Percentiles rank a stretch among this genome's conserved stretches.
Conservation (phyloP, 2,797 vertebrate species). For the Microtus californicus region DNA sequence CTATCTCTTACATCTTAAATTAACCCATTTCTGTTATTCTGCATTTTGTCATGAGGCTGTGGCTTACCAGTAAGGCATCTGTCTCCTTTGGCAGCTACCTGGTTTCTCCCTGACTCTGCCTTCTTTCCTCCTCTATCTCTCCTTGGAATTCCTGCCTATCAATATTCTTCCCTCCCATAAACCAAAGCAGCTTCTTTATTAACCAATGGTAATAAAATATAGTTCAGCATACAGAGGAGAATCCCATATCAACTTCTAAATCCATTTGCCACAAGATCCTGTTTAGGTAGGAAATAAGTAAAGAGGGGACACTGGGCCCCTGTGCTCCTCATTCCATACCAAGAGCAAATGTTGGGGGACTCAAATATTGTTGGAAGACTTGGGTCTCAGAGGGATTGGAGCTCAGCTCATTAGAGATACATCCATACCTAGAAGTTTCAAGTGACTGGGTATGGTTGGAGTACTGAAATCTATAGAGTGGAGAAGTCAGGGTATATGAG, state of each 20-base stretch:
- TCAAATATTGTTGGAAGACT: neutral
- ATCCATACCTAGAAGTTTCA: constrained; percentile 1
- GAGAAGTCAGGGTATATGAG: neutral
- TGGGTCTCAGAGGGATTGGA: neutral
- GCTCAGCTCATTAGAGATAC: neutral
- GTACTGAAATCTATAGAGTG: neutral
- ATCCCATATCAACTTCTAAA: neutral
- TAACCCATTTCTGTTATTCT: no score
- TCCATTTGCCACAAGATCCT: neutral
- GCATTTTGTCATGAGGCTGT: no score
- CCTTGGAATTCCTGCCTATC: no score
- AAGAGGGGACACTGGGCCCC: neutral
- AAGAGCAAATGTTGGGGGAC: neutral
- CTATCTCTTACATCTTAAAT: no score
- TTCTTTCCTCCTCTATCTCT: no score
- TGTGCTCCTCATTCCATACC: neutral
- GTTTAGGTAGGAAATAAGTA: constrained; percentile 5
- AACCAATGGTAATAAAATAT: no score
- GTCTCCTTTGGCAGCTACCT: no score
- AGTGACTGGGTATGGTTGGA: neutral
- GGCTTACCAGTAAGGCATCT: no score
- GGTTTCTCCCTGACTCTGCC: no score
- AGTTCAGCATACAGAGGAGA: no score
- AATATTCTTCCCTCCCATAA: no score
- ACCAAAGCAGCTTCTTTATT: no score